These are phyloP conservation scores for Hylyphantes graminicola DNA, from an alignment of 1,140 invertebrate genomes.

Conservation along the genomic window DNA sequence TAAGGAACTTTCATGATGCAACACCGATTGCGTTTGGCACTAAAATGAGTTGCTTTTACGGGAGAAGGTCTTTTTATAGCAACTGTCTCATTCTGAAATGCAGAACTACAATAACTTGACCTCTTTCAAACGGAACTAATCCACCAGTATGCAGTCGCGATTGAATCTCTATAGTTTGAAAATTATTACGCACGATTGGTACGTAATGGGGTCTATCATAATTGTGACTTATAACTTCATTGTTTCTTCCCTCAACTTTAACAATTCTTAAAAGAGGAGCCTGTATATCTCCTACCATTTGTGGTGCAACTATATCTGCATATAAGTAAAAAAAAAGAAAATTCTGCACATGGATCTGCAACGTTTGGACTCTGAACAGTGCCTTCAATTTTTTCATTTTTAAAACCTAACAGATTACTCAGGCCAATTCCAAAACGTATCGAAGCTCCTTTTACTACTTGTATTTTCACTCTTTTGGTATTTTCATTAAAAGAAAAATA, in stretches of 20 bases:
- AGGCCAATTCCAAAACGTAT: neutral
- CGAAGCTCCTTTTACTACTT: neutral
- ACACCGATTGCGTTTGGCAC: too few species aligned
- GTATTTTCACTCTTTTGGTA: neutral
- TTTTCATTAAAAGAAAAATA: neutral
- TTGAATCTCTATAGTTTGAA: constrained; percentile 17
- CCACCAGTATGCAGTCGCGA: neutral
- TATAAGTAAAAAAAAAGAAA: constrained; percentile 14
- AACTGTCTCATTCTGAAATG: constrained; percentile 25
- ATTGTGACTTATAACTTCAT: neutral
- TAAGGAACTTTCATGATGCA: constrained; percentile 8
- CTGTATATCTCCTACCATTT: constrained; percentile 20
- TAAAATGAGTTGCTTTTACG: neutral
- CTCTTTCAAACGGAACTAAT: constrained; percentile 27
- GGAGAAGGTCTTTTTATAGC: neutral
- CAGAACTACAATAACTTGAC: constrained; percentile 9
- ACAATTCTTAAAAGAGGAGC: constrained; percentile 20
- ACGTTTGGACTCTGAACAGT: constrained; percentile 8
- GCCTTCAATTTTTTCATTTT: neutral
- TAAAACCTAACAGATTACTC: neutral
- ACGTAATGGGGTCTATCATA: constrained; percentile 23
- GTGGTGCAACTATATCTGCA: neutral
- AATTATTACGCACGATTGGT: neutral
- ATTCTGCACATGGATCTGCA: neutral
- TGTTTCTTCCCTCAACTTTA: neutral